These are phyloP conservation scores for Corythornis cristatus DNA, from an alignment of 2,113 vertebrate species.

Conservation along the genomic window DNA sequence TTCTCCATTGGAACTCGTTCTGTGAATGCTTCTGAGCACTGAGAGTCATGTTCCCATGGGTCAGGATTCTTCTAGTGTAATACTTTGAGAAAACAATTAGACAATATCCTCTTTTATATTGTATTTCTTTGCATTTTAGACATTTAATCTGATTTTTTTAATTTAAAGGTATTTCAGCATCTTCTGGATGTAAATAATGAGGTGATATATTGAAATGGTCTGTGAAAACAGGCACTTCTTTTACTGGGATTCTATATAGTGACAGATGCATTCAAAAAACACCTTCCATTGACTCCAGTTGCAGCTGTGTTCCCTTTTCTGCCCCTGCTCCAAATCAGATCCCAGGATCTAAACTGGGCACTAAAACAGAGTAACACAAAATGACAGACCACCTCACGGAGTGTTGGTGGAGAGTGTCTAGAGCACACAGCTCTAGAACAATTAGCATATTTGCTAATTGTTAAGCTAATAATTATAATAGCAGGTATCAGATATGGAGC, in stretches of 20 bases:
- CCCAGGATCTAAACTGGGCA: not conserved
- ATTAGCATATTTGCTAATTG: too few species aligned
- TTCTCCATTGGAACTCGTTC: not conserved
- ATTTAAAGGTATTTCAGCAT: not conserved
- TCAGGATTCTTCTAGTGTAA: not conserved
- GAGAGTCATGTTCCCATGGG: not conserved
- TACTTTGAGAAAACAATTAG: not conserved
- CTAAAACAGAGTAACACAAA: not conserved
- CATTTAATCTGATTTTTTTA: not conserved
- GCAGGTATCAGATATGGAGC: not conserved
- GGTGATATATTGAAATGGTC: not conserved
- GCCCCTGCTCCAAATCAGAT: not conserved
- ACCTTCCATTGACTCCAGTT: not conserved
- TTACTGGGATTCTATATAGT: not conserved
- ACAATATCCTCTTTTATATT: not conserved
- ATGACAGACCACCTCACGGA: not conserved
- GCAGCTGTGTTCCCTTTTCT: not conserved
- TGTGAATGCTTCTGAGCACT: not conserved
- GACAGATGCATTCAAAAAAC: not conserved
- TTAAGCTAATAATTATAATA: not conserved
- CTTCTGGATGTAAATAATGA: not conserved
- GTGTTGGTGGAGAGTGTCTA: not conserved
- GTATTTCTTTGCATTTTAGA: not conserved
- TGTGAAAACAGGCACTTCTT: not conserved
- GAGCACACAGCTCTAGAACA: not conserved